These are phyloP conservation scores for Iphiclides podalirius DNA, from an alignment of 2,888 invertebrate species.

Conservation along the genomic window DNA sequence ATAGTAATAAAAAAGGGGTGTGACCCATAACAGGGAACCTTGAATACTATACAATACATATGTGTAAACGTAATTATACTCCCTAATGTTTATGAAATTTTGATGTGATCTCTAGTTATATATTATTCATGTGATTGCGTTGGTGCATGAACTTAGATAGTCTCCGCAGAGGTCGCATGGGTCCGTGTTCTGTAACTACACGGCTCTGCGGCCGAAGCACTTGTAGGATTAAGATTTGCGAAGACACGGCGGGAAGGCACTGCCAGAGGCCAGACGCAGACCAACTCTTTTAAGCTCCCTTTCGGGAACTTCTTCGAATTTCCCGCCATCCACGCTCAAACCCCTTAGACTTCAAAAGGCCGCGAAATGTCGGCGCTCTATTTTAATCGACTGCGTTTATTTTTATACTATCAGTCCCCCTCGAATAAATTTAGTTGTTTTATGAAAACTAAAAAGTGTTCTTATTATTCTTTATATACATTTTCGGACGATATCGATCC, in stretches of 20 bases:
- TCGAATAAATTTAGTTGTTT: not conserved
- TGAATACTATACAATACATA: too few relatives aligned
- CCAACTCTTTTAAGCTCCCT: too few relatives aligned
- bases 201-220: not conserved
- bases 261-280: not conserved
- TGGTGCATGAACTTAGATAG: too few relatives aligned
- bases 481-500: not conserved
- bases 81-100: too few relatives aligned
- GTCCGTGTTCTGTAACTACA: not conserved
- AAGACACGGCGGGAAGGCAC: not conserved
- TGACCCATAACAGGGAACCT: not conserved
- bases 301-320: too few relatives aligned
- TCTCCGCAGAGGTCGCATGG: too few relatives aligned
- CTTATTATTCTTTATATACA: not conserved
- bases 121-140: too few relatives aligned
- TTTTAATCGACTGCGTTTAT: not conserved
- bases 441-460: not conserved
- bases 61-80: too few relatives aligned
- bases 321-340: too few relatives aligned
- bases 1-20: too few relatives aligned
- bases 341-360: not conserved
- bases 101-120: too few relatives aligned
- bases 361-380: not conserved
- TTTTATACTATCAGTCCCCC: not conserved
- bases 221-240: not conserved